Evolutionary conservation across 2,888 invertebrate genomes (phyloP).

Genomic region (Deilephila elpenor): DNA sequence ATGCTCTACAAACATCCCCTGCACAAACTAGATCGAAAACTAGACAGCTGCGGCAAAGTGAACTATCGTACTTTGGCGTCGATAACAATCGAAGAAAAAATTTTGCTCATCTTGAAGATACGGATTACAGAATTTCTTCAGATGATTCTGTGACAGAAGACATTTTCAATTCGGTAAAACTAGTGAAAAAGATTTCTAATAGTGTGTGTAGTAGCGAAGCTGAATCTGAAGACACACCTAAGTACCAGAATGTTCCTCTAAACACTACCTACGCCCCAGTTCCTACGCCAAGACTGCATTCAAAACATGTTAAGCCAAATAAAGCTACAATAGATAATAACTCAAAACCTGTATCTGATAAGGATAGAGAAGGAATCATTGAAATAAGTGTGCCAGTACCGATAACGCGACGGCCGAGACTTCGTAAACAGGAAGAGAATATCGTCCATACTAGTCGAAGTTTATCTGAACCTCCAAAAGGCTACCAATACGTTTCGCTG

Average conservation of each 20-base stretch:
- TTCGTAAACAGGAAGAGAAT: constrained; percentile 56
- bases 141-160: constrained; percentile 58
- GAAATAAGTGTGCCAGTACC: constrained; percentile 39
- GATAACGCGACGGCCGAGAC: constrained; percentile 56
- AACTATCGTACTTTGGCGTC: constrained; percentile 85
- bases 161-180: constrained; percentile 72
- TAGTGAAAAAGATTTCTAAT: constrained; percentile 72
- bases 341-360: constrained; percentile 68
- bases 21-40: constrained; percentile 61
- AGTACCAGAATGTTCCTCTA: constrained; percentile 73
- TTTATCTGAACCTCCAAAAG: constrained; percentile 71
- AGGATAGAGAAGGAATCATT: constrained; percentile 49
- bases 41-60: constrained; percentile 84
- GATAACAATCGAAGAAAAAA: constrained; percentile 46
- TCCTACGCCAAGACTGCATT: constrained; percentile 68
- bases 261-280: constrained; percentile 62
- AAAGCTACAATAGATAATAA: constrained; percentile 52
- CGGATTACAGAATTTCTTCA: constrained; percentile 39
- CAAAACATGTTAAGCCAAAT: constrained; percentile 60
- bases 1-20: constrained; percentile 58
- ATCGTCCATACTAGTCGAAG: constrained; percentile 56
- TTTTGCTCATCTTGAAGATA: constrained; percentile 40
- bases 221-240: constrained; percentile 73
- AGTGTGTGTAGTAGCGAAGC: constrained; percentile 76
- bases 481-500: constrained; percentile 45